Evolutionary conservation across 92 coral and sea anemone genomes (phyloP), one percentile per base, ranked within the genome.

Genomic region (Parazoanthus swiftii): DNA sequence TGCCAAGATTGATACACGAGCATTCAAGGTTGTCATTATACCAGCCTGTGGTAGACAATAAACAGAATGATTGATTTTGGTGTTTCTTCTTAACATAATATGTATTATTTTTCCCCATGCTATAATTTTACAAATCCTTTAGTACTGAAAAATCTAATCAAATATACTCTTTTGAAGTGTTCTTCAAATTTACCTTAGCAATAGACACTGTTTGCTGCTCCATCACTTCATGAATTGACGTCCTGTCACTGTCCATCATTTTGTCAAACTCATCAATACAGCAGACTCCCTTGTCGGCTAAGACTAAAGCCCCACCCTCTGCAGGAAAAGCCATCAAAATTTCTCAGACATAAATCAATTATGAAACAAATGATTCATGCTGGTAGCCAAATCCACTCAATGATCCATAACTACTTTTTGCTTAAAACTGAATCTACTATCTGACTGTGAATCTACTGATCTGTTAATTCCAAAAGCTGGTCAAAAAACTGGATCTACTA

Each of bases 251-350:
- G 56, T 97, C 99, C 99, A 97, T 97, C 99, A 97, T 97, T 81
- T 97, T 97, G 81, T 97, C 99, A 91, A 97, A 96, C 88, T 96
- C 99, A 77, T 96, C 99, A 79, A 96, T 96, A 77, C 99, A 96
- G 76, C 99, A 96, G 63, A 97, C 93, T 65, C 99, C 99, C 46
- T 97, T 92, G 89, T 97, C 99, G 11, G 99, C 99, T 20, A 97
- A 91, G 35, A 97, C 99, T 67, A 97, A 85, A 8, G 99, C 99
- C 71, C 99, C 99, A 73, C 99, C 99, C 97, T 97, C 99, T 97
- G 89, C 0, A 88, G 63, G 58, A 39, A 76, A 10, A 66, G 21
- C 76, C 16, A 54, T 54, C 59, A 54, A 2, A 18, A 18, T 54
- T 54, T 54, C 59, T 54, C 14, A 54, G 59, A 13, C 14, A 54